Conservation (phyloP, 2,888 invertebrate species). For the Coelinius sp. region DNA sequence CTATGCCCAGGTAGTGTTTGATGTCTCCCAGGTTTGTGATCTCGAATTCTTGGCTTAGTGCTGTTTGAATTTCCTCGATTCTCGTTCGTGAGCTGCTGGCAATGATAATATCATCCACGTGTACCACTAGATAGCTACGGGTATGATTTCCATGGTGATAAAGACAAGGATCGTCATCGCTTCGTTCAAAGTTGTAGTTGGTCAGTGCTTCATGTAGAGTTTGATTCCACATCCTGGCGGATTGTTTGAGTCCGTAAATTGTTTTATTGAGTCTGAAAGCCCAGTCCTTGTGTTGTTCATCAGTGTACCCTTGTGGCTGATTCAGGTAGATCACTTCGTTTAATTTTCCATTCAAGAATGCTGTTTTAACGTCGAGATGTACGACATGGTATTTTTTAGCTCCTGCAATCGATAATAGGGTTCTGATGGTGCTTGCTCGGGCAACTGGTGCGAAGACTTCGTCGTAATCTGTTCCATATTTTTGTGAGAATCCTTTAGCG, state of each 20-base stretch:
- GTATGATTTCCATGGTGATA: slow-evolving; percentile 30
- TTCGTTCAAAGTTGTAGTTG: slow-evolving; percentile 42
- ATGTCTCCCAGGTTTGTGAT: background rate
- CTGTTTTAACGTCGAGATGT: slow-evolving; percentile 53
- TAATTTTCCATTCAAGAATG: slow-evolving; percentile 50
- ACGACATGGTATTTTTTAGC: slow-evolving; percentile 32
- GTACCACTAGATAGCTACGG: no score
- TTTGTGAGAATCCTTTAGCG: slow-evolving; percentile 45
- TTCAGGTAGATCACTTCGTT: no score
- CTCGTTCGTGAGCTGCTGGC: no score
- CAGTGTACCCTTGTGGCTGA: no score
- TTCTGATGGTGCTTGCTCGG: slow-evolving; percentile 49
- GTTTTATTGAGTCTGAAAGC: no score
- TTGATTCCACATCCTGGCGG: slow-evolving; percentile 53
- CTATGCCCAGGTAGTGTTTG: background rate
- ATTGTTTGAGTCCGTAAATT: slow-evolving; percentile 48
- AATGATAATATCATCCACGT: no score
- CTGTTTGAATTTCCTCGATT: background rate
- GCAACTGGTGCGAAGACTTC: slow-evolving; percentile 54
- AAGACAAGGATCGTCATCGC: slow-evolving; percentile 48
- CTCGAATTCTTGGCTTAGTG: background rate
- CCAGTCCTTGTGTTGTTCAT: no score
- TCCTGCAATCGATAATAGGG: slow-evolving; percentile 48
- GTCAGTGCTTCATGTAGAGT: slow-evolving; percentile 42
- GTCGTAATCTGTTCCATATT: no score